phyloP scores from a whole-genome alignment of 2,113 vertebrate species.

The Procavia capensis region DNA sequence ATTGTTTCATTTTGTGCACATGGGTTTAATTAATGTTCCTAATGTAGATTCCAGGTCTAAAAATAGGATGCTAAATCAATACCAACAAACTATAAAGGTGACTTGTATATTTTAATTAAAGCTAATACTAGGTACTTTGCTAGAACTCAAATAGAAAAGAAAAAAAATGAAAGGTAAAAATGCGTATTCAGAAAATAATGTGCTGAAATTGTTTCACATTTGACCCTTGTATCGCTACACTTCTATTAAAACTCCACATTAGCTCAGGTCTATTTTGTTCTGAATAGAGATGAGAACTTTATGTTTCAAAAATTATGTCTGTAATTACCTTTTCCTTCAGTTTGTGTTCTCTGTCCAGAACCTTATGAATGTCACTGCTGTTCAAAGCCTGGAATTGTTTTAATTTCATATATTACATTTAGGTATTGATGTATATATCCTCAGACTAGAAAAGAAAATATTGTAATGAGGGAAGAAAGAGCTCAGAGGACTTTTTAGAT shows the following conservation, averaged over 20 bases:
- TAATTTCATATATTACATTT: slow-evolving; percentile 62
- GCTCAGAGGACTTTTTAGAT: neutral
- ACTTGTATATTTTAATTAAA: slow-evolving; percentile 47
- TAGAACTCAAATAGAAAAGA: slow-evolving; percentile 42
- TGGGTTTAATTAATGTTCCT: slow-evolving; percentile 27
- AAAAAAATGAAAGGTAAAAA: slow-evolving; percentile 54
- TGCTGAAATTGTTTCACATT: slow-evolving; percentile 2
- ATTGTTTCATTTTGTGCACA: neutral
- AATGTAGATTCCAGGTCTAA: neutral
- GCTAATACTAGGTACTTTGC: neutral
- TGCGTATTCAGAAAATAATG: slow-evolving; percentile 50
- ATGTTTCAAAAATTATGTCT: slow-evolving; percentile 47
- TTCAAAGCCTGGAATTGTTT: slow-evolving; percentile 46
- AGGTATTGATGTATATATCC: slow-evolving; percentile 27
- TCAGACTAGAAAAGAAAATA: slow-evolving; percentile 44
- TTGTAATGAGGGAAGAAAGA: neutral
- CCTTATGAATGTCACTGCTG: slow-evolving; percentile 39
- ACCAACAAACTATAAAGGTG: neutral
- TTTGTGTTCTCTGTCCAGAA: neutral
- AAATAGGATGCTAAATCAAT: slow-evolving; percentile 16
- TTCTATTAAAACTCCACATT: slow-evolving; percentile 28
- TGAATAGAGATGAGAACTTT: slow-evolving; percentile 7
- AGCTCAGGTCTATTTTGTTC: neutral
- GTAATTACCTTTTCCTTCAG: slow-evolving; percentile 19
- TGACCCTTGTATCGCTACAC: neutral